phyloP scores from a whole-genome alignment of 2,888 invertebrate species.

The Pristionchus arcanus region DNA sequence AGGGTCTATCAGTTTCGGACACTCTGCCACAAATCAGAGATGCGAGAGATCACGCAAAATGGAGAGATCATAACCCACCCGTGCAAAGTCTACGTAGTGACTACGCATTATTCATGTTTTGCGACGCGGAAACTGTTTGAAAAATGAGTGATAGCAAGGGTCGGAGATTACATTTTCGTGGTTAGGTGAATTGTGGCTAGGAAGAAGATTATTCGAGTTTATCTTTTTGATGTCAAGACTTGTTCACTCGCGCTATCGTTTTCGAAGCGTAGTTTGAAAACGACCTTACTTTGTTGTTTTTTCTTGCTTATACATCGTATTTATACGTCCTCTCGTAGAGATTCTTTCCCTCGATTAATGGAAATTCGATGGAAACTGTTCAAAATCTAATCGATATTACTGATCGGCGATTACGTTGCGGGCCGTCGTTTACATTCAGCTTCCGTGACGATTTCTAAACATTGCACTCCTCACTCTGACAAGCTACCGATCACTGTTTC shows the following conservation, averaged over 20 bases:
- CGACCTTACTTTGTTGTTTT: no score
- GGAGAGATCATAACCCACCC: neutral
- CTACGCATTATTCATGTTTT: neutral
- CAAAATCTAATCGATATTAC: neutral
- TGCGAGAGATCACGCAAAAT: neutral
- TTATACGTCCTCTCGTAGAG: neutral
- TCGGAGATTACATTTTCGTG: neutral
- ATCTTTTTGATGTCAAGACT: no score
- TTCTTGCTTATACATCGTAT: neutral
- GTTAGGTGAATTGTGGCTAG: no score
- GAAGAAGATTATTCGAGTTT: no score
- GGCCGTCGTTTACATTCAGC: neutral
- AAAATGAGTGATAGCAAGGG: neutral
- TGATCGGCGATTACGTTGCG: neutral
- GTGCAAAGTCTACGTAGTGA: neutral
- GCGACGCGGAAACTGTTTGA: neutral
- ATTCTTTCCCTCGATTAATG: neutral
- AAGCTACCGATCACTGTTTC: neutral
- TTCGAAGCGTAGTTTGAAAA: neutral
- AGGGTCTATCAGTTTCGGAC: neutral
- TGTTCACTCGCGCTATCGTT: neutral
- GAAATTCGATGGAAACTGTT: neutral
- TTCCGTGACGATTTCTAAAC: conserved; percentile 8
- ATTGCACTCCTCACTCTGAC: neutral
- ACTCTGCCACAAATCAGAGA: neutral